Evolutionary conservation across 2,113 vertebrate species (phyloP).

Genomic region (Pholis gunnellus): DNA sequence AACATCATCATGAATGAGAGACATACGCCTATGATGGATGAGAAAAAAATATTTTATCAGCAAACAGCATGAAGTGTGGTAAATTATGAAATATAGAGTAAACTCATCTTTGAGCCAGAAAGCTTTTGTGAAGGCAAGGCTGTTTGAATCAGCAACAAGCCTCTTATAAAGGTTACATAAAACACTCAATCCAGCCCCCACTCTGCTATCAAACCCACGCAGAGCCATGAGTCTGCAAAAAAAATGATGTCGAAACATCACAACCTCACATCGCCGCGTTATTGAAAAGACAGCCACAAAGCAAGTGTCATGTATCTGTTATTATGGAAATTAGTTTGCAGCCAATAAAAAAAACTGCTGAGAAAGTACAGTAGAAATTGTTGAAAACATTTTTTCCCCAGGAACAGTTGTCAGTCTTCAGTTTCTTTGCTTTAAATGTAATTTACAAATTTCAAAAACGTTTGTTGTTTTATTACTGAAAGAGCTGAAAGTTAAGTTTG

Average conservation of each 20-base stretch:
- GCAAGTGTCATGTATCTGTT: not conserved
- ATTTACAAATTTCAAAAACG: not conserved
- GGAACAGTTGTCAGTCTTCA: not conserved
- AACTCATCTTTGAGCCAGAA: slow-evolving; percentile 1
- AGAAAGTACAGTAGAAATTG: not conserved
- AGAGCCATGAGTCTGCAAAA: slow-evolving; percentile 9
- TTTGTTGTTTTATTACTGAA: too few relatives aligned
- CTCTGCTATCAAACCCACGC: slow-evolving; percentile 14
- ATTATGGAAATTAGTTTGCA: not conserved
- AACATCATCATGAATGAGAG: not conserved
- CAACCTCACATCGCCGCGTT: slow-evolving; percentile 1
- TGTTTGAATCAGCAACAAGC: slow-evolving; percentile 20
- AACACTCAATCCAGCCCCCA: slow-evolving; percentile 21
- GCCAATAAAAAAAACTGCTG: slow-evolving; percentile 5
- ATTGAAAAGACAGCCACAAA: not conserved
- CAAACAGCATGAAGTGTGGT: not conserved
- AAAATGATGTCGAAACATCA: slow-evolving; percentile 22
- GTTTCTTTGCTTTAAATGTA: not conserved
- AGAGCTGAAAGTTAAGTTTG: not conserved
- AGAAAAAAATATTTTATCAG: not conserved
- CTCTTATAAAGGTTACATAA: slow-evolving; percentile 37
- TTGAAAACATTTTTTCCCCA: not conserved
- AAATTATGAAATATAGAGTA: not conserved
- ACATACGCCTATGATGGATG: not conserved
- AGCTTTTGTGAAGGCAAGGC: slow-evolving; percentile 17